Conservation (phyloP, 2,888 invertebrate genomes). For the Oscheius sp. region DNA sequence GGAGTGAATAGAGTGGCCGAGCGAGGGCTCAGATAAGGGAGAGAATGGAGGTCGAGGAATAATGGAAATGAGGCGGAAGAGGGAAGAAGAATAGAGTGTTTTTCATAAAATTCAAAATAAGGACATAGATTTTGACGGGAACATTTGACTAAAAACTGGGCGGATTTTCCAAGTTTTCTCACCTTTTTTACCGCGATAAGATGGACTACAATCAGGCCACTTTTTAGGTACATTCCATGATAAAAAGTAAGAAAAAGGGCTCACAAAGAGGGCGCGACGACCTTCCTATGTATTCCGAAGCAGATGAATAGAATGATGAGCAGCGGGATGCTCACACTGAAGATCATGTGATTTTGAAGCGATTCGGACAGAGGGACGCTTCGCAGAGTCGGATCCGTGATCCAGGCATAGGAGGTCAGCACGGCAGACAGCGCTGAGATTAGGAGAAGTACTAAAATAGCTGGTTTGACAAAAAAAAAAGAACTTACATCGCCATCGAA, state of each 20-base stretch:
- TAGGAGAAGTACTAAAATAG: slow-evolving; percentile 83
- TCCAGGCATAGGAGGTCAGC: slow-evolving; percentile 94
- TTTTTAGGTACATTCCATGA: not conserved
- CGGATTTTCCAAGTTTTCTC: not conserved
- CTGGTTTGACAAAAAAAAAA: not conserved
- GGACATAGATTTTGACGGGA: not conserved
- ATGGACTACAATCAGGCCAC: not conserved
- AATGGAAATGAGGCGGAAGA: not conserved
- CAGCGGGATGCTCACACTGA: slow-evolving; percentile 85
- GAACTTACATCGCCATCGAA: slow-evolving; percentile 81
- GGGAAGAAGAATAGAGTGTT: not conserved
- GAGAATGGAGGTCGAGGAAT: no score
- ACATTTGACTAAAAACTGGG: not conserved
- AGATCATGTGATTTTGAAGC: slow-evolving; percentile 91
- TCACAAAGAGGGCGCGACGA: slow-evolving; percentile 91
- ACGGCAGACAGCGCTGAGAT: slow-evolving; percentile 90
- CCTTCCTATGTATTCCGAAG: slow-evolving; percentile 92
- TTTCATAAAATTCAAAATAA: not conserved
- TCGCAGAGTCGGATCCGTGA: slow-evolving; percentile 92
- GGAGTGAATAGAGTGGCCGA: no score
- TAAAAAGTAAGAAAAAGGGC: slow-evolving; percentile 19
- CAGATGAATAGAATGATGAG: slow-evolving; percentile 82
- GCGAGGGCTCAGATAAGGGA: no score
- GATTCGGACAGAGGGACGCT: slow-evolving; percentile 83
- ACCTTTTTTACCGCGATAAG: no score